These are phyloP conservation scores for Hermaeophaga mercurialis DNA, from an alignment of 2,888 invertebrate genomes.

Conservation along the genomic window DNA sequence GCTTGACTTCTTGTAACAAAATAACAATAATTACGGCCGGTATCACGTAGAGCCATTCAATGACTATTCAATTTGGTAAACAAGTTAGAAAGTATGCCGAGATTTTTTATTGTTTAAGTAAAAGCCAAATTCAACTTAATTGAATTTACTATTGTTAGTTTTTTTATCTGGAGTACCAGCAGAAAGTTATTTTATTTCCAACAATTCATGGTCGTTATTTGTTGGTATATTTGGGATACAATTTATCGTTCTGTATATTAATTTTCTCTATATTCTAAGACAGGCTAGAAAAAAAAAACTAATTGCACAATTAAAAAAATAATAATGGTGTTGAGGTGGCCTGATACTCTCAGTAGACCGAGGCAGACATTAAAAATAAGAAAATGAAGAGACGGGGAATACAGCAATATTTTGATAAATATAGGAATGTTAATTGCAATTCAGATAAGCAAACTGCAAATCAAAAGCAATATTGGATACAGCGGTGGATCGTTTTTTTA, in stretches of 20 bases:
- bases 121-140: too few species aligned
- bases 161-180: too few species aligned
- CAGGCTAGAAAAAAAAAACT: too few species aligned
- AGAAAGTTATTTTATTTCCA: too few species aligned
- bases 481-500: background rate
- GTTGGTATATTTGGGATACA: too few species aligned
- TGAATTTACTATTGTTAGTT: too few species aligned
- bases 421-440: constrained; percentile 1
- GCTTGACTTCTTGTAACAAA: background rate
- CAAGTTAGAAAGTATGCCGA: background rate
- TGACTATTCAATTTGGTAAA: background rate
- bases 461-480: background rate
- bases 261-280: too few species aligned
- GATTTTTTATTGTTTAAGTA: background rate
- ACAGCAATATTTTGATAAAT: constrained; percentile 14
- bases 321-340: too few species aligned
- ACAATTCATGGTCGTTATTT: too few species aligned
- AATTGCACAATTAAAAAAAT: too few species aligned
- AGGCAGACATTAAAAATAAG: constrained; percentile 7
- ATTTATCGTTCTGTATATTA: too few species aligned
- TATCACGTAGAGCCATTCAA: background rate
- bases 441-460: background rate
- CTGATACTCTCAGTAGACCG: constrained; percentile 12
- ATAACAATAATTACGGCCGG: background rate
- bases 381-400: background rate